Conservation (phyloP, 2,797 vertebrate species). For the Eurystomus glaucurus region DNA sequence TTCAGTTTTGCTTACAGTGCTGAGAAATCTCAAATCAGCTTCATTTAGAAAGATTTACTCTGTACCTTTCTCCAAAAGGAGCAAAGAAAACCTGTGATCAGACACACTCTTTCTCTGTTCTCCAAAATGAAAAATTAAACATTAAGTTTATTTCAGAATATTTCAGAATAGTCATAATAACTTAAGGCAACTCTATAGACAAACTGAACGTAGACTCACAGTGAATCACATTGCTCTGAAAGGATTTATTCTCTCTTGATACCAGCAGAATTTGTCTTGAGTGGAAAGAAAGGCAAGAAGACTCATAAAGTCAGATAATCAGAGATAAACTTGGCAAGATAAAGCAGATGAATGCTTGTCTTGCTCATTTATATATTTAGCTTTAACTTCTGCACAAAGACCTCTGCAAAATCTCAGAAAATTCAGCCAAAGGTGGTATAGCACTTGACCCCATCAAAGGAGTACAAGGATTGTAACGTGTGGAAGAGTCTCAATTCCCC, state of each 20-base stretch:
- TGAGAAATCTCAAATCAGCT: background rate
- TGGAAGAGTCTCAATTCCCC: background rate
- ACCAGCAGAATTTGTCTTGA: background rate
- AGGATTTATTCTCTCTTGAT: background rate
- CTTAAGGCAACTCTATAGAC: background rate
- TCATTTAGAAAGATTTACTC: background rate
- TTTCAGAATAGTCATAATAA: background rate
- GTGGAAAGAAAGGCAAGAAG: background rate
- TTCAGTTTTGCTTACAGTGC: background rate
- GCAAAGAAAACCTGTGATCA: background rate
- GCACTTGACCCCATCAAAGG: background rate
- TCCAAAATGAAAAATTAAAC: background rate
- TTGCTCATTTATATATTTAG: background rate
- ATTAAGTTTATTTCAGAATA: background rate
- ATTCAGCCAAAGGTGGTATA: background rate
- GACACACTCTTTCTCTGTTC: background rate
- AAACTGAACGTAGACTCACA: background rate
- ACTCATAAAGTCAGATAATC: background rate
- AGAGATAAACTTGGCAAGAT: background rate
- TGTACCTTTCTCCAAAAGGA: background rate
- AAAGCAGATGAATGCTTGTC: background rate
- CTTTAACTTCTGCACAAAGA: background rate
- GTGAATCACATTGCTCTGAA: background rate
- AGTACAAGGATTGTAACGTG: background rate
- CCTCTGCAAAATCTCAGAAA: constrained; percentile 1